Base-by-base conservation (phyloP, 2,888 invertebrate species). In the Agriotes lineatus region DNA sequence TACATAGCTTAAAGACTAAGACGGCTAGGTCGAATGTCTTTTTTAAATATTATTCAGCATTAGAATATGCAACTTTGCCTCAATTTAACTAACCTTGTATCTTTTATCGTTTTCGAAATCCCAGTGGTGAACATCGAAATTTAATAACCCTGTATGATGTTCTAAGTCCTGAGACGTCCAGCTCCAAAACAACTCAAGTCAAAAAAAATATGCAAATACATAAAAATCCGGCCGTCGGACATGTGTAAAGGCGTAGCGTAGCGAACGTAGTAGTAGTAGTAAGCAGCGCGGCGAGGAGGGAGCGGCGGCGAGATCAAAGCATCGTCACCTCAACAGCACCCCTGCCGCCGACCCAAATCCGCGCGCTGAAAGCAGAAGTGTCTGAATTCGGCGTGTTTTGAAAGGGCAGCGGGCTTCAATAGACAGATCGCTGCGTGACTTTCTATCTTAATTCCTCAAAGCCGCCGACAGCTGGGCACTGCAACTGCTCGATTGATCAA, bases 241-340 rank as follows among this genome's bases (percentile, higher is more conserved):
- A 69, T 62, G 60, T 67, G 66, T 67, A 70, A 70, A 70, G 30
- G 60, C 50, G 66, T 66, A 66, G 59, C 64, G 56, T 60, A 60
- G 25, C 64, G 54, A 60, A 65, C 50, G 63, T 63, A 58, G 59
- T 66, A 70, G 52, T 56, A 62, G 61, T 66, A 65, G 69, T 70
- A 70, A 69, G 45, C 48, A 59, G 44, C 54, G 30, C 16, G 35
- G 20, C 39, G 42, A 56, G 65, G 58, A 65, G 61, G 22, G 69
- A 37, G 66, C 69, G 71, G 76, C 81, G 81, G 80, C 75, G 54
- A 80, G 75, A 81, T 81, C 81, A 81, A 81, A 81, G 79, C 52
- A 71, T 69, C 72, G 67, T 73, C 72, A 78, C 79, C 78, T 78
- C 77, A 78, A 61, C 44, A 54, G 78, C 79, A 79, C 79, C 77